Evolutionary conservation across 2,113 vertebrate genomes (phyloP).

Genomic region (Archocentrus centrarchus): DNA sequence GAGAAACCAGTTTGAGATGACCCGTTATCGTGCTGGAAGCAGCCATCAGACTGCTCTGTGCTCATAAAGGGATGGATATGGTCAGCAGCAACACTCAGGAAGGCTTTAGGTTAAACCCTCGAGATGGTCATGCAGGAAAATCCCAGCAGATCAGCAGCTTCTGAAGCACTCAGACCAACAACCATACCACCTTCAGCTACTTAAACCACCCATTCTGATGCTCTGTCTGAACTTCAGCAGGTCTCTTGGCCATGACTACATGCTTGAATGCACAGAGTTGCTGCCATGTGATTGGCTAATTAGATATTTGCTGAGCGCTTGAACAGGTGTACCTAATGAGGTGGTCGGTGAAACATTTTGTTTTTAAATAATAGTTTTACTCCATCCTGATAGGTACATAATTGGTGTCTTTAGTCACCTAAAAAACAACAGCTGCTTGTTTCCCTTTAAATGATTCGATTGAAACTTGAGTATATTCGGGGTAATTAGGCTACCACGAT

Average conservation of each 20-base stretch:
- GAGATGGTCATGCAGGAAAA: background rate
- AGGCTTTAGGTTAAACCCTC: background rate
- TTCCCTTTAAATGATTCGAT: background rate
- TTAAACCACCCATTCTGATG: rapidly evolving
- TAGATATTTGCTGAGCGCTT: rapidly evolving
- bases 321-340: background rate
- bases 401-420: background rate
- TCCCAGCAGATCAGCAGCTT: background rate
- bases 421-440: background rate
- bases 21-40: too few relatives aligned
- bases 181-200: too few relatives aligned
- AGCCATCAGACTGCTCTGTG: too few relatives aligned
- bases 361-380: background rate
- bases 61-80: too few relatives aligned
- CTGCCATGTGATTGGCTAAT: background rate
- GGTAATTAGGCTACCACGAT: background rate
- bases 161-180: background rate
- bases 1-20: too few relatives aligned
- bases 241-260: background rate
- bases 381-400: background rate
- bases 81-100: too few relatives aligned
- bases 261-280: background rate
- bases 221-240: background rate
- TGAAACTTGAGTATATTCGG: background rate
- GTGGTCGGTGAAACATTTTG: background rate